A percentile compares a stretch with the other conserved stretches of the same genome.
phyloP scores from a whole-genome alignment of 2,888 invertebrate genomes.

The Eupeodes luniger region DNA sequence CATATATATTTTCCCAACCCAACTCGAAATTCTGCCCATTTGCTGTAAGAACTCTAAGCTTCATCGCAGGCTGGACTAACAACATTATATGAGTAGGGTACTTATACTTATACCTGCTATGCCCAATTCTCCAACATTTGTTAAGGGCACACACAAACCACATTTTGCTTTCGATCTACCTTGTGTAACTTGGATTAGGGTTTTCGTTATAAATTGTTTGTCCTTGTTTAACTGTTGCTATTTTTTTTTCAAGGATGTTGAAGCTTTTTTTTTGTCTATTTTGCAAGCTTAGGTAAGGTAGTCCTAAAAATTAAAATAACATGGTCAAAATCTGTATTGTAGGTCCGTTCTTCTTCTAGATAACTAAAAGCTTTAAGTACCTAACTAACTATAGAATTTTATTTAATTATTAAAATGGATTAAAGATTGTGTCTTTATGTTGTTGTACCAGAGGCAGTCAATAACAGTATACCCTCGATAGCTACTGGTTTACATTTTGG shows the following conservation, averaged over 20 bases:
- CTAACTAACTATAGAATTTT: constrained; percentile 1
- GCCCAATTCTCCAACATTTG: not conserved
- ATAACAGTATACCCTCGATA: not conserved
- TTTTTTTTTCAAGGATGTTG: constrained; percentile 4
- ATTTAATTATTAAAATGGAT: constrained; percentile 72
- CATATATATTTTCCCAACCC: constrained; percentile 18
- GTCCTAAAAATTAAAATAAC: not conserved
- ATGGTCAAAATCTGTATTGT: constrained; percentile 38
- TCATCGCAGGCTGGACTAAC: constrained; percentile 44
- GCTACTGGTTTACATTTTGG: not conserved
- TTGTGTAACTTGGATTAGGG: constrained; percentile 61
- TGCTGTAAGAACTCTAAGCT: constrained; percentile 55
- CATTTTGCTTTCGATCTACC: constrained; percentile 10
- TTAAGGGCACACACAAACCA: constrained; percentile 6
- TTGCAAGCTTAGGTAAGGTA: not conserved
- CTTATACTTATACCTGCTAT: not conserved
- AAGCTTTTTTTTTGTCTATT: not conserved
- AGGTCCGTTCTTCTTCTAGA: not conserved
- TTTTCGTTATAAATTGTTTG: constrained; percentile 66
- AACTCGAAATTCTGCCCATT: constrained; percentile 43
- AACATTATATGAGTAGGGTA: not conserved
- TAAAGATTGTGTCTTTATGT: constrained; percentile 25
- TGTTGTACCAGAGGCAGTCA: constrained; percentile 15
- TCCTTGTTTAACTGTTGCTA: constrained; percentile 42
- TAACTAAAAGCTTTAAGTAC: not conserved